phyloP scores from a whole-genome alignment of 2,888 invertebrate genomes.

The Microctonus hyperodae region DNA sequence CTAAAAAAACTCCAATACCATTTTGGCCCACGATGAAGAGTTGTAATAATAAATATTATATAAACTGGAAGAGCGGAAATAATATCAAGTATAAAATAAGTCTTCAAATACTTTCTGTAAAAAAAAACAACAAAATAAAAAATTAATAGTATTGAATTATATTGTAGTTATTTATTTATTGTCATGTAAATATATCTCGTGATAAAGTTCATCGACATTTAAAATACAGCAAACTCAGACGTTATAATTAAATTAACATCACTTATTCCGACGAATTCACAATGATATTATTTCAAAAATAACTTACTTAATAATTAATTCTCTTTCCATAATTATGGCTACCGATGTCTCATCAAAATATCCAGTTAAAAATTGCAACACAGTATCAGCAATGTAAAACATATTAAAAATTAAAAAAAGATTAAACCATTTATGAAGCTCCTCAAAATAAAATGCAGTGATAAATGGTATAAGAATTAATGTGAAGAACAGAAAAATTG shows the following conservation, averaged over 20 bases:
- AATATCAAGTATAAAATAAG: constrained; percentile 15
- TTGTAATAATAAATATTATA: constrained; percentile 8
- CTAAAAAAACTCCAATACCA: constrained; percentile 50
- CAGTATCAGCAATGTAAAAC: constrained; percentile 53
- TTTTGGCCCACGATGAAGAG: neutral
- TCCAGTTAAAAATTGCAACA: constrained; percentile 58
- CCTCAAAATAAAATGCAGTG: constrained; percentile 50
- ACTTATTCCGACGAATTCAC: neutral
- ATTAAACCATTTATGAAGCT: constrained; percentile 37
- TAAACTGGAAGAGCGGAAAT: constrained; percentile 8
- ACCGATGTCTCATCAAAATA: constrained; percentile 52
- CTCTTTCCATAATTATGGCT: constrained; percentile 51
- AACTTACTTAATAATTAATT: constrained; percentile 46
- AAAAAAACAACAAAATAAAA: neutral
- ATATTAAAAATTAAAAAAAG: constrained; percentile 46
- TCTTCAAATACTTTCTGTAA: constrained; percentile 17
- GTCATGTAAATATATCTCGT: neutral
- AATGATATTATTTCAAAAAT: neutral
- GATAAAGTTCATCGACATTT: neutral
- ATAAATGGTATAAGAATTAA: constrained; percentile 54
- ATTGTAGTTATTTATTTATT: neutral
- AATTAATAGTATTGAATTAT: neutral
- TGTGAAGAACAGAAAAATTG: constrained; percentile 46
- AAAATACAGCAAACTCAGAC: neutral
- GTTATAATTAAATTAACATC: constrained; percentile 17